These are phyloP conservation scores for Prosopocoilus inquinatus DNA, from an alignment of 2,888 invertebrate species.

Conservation along the genomic window DNA sequence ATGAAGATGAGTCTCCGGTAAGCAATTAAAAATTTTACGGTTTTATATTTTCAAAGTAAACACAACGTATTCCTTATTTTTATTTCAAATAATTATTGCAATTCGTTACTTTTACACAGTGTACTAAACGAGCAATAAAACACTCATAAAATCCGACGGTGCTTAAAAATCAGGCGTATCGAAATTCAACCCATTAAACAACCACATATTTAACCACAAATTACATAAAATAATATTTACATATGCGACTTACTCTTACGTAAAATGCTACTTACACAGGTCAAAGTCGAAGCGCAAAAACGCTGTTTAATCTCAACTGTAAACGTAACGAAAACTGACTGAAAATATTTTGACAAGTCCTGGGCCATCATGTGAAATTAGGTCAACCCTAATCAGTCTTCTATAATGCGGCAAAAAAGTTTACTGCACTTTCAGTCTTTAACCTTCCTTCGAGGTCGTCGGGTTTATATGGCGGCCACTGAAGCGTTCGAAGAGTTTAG, in stretches of 20 bases:
- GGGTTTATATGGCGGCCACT: not conserved
- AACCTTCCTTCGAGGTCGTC: not conserved
- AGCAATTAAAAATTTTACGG: no score
- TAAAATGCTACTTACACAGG: not conserved
- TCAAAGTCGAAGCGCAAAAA: not conserved
- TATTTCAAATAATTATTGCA: no score
- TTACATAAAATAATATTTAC: not conserved
- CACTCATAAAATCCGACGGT: no score
- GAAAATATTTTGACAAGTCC: slow-evolving; percentile 19
- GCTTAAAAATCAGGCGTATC: no score
- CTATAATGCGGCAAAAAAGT: slow-evolving; percentile 3
- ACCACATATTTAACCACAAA: no score
- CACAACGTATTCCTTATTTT: no score
- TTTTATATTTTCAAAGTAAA: no score
- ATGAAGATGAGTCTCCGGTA: no score
- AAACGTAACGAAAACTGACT: slow-evolving; percentile 12
- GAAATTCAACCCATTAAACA: no score
- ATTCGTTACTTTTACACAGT: no score
- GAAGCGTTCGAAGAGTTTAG: not conserved
- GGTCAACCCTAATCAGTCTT: slow-evolving; percentile 11
- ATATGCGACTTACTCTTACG: not conserved
- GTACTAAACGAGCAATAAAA: no score
- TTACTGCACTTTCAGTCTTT: slow-evolving; percentile 7
- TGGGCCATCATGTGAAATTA: slow-evolving; percentile 8
- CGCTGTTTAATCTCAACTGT: slow-evolving; percentile 3